These are phyloP conservation scores for Stigmatopora nigra DNA, from an alignment of 2,113 vertebrate genomes.

Conservation along the genomic window DNA sequence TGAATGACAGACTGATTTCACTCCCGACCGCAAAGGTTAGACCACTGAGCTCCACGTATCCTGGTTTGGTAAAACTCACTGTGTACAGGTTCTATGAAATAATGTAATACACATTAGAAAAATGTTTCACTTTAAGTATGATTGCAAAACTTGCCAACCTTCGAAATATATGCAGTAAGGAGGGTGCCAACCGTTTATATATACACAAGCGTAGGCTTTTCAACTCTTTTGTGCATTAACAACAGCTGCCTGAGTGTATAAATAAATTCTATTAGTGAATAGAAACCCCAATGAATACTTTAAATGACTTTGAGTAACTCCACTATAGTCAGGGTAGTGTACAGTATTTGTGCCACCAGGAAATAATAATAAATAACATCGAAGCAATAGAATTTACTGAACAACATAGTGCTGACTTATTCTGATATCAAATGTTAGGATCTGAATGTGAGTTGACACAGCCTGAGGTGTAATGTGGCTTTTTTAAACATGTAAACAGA, in stretches of 20 bases:
- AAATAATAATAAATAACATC: not conserved
- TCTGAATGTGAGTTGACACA: not conserved
- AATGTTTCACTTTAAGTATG: not conserved
- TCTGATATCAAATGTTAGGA: not conserved
- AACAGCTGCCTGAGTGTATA: not conserved
- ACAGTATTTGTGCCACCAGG: not conserved
- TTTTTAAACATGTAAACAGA: not conserved
- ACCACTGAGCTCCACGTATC: conserved; percentile 81
- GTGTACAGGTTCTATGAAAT: conserved; percentile 82
- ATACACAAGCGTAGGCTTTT: conserved; percentile 14
- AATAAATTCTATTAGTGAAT: conserved; percentile 6
- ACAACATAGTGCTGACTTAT: not conserved
- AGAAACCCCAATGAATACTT: conserved; percentile 19
- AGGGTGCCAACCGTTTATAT: not conserved
- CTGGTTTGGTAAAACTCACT: conserved; percentile 86
- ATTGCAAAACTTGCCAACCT: not conserved
- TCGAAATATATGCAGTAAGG: not conserved
- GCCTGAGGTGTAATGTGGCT: not conserved
- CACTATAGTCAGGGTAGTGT: not conserved
- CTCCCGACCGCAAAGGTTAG: conserved; percentile 73
- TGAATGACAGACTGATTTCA: conserved; percentile 95
- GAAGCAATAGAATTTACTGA: not conserved
- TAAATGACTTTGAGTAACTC: conserved; percentile 2
- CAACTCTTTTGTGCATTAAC: conserved; percentile 1
- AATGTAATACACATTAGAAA: not conserved